Evolutionary conservation across 2,113 vertebrate species (phyloP), one percentile per base, ranked within the genome.

Genomic region (Nannospalax galili): DNA sequence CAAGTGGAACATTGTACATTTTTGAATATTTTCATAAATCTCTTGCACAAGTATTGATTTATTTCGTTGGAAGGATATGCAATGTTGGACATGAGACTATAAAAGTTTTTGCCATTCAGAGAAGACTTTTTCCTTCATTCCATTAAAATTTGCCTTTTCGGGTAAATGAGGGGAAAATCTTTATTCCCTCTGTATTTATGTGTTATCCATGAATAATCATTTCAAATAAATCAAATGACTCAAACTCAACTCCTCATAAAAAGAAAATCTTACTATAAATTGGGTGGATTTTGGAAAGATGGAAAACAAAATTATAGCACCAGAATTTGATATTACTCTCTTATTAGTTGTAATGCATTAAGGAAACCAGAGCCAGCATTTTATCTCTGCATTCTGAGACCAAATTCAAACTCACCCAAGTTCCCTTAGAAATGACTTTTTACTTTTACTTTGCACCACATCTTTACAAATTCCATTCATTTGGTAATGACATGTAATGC

Each of bases 241-340:
- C 35, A 95, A 96, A 77, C 86, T 94, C 96, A 97, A 97, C 92
- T 96, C 96, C 88, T 97, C 93, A 95, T 95, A 81, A 97, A 95
- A 97, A 84, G 19, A 97, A 95, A 94, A 88, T 93, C 88, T 79
- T 26, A 91, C 77, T 15, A 0, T 91, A 88, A 94, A 95, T 84
- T 9, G 94, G 75, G 58, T 92, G 90, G 78, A 88, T 91, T 97
- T 84, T 69, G 73, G 95, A 97, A 96, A 85, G 82, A 78, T 88
- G 93, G 97, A 96, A 96, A 97, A 96, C 96, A 84, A 97, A 97
- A 91, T 92, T 82, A 85, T 94, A 84, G 86, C 37, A 74, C 67
- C 56, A 93, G 15, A 74, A 10, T 73, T 92, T 84, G 7, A 64
- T 10, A 11, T 48, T 32, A 58, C 15, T 15, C 9, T 79, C 7